Base-by-base conservation (phyloP, 2,888 invertebrate species). In the Ichneumon xanthorius region DNA sequence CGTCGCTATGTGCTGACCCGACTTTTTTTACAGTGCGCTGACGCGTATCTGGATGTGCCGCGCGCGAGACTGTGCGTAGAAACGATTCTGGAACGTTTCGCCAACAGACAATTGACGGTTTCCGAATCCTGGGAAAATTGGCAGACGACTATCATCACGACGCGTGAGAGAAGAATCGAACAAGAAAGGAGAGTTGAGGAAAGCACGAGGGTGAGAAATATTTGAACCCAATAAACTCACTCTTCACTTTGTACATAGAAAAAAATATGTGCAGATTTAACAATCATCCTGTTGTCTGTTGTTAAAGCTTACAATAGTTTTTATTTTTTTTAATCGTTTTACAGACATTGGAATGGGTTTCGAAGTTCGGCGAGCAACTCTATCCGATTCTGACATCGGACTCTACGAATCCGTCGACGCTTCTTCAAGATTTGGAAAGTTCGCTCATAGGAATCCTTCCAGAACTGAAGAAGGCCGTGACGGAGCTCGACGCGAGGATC, bases 351-450 rank as follows among this genome's bases (percentile, higher is more conserved):
- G 95, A 95, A 88, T 96, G 96, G 95, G 96, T 96, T 88, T 95
- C 96, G 4, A 96, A 96, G 93, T 95, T 97, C 90, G 96, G 97
- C 91, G 95, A 95, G 70, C 96, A 97, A 90, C 94, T 97, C 82
- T 97, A 97, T 95, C 97, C 97, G 30, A 95, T 97, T 70, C 96
- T 97, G 87, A 96, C 96, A 70, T 95, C 96, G 19, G 94, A 95
- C 83, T 95, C 96, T 4, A 95, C 95, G 65, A 95, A 95, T 87
- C 95, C 96, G 16, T 94, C 94, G 86, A 95, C 95, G 68, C 94
- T 97, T 86, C 93, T 95, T 50, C 92, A 94, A 45, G 95, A 95
- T 90, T 94, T 96, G 9, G 95, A 95, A 88, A 95, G 95, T 71
- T 96, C 96, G 91, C 94, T 95, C 65, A 92, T 94, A 65, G 94